Percentiles rank a stretch among this genome's conserved stretches.
Evolutionary conservation across 2,113 vertebrate genomes (phyloP).

Genomic region (Mobula hypostoma): DNA sequence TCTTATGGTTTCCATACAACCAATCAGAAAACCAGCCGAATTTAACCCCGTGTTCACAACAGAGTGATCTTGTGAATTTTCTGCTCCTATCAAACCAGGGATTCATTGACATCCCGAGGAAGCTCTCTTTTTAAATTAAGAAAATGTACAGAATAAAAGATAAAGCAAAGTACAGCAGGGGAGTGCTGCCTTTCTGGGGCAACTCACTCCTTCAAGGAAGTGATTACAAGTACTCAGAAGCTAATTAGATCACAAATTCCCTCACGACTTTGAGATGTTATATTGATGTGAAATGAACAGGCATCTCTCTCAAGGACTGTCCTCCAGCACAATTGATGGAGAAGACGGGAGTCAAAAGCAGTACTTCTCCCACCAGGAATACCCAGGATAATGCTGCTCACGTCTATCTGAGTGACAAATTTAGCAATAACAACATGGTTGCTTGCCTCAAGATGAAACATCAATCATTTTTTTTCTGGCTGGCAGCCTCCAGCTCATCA

Average conservation of each 20-base stretch:
- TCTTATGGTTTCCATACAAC: too few relatives aligned
- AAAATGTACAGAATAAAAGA: neutral
- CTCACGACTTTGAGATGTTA: neutral
- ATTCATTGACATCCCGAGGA: too few relatives aligned
- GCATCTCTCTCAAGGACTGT: neutral
- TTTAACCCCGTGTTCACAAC: too few relatives aligned
- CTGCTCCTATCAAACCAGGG: too few relatives aligned
- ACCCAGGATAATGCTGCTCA: neutral
- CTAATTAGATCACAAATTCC: neutral
- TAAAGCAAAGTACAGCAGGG: neutral
- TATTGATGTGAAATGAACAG: neutral
- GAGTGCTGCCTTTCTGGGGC: neutral
- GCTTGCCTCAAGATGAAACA: neutral
- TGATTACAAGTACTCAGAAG: neutral
- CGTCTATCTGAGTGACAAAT: neutral
- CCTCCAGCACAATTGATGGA: neutral
- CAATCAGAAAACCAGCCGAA: too few relatives aligned
- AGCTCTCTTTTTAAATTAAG: neutral
- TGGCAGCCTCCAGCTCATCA: neutral
- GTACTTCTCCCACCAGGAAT: neutral
- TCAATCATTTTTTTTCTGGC: neutral
- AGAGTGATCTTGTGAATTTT: too few relatives aligned
- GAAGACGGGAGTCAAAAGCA: neutral
- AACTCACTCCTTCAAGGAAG: neutral
- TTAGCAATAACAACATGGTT: neutral